A percentile compares a stretch with the other conserved stretches of the same genome.
These are phyloP conservation scores for Ephydatia muelleri DNA, from an alignment of 37 sponge, comb jelly and placozoan species.

Conservation along the genomic window DNA sequence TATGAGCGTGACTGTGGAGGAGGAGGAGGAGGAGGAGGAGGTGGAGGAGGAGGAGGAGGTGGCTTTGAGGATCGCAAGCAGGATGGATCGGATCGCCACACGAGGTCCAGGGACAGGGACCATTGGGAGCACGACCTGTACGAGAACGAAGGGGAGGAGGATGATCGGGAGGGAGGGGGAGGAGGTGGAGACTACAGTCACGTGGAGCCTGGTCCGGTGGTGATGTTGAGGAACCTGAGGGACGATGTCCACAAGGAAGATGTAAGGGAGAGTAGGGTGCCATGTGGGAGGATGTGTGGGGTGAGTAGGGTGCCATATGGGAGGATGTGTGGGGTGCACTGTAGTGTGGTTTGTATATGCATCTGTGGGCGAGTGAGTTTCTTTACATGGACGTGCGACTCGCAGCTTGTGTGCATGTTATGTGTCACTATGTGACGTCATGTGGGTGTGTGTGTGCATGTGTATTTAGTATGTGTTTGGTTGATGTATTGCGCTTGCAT, in stretches of 20 bases:
- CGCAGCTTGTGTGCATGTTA: neutral
- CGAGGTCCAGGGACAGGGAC: neutral
- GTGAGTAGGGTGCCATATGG: neutral
- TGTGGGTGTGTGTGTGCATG: neutral
- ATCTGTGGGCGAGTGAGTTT: neutral
- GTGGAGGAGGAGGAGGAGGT: neutral
- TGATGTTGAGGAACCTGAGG: constrained; percentile 72
- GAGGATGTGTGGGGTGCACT: neutral
- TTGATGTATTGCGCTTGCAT: too few relatives aligned
- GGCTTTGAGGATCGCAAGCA: neutral
- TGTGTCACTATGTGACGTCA: neutral
- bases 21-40: neutral
- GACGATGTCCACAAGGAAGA: constrained; percentile 50
- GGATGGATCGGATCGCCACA: neutral
- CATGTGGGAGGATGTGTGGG: neutral
- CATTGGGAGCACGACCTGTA: neutral
- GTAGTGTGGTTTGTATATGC: neutral
- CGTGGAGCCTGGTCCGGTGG: constrained; percentile 38
- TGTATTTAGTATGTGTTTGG: neutral
- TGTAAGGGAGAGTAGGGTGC: constrained; percentile 25
- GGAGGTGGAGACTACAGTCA: neutral
- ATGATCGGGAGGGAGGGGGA: neutral
- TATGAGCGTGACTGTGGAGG: neutral
- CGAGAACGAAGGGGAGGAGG: neutral
- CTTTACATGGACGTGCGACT: neutral